Evolutionary conservation across 2,888 invertebrate species (phyloP), one percentile per base, ranked within the genome.

Genomic region (Drosophila greeni): DNA sequence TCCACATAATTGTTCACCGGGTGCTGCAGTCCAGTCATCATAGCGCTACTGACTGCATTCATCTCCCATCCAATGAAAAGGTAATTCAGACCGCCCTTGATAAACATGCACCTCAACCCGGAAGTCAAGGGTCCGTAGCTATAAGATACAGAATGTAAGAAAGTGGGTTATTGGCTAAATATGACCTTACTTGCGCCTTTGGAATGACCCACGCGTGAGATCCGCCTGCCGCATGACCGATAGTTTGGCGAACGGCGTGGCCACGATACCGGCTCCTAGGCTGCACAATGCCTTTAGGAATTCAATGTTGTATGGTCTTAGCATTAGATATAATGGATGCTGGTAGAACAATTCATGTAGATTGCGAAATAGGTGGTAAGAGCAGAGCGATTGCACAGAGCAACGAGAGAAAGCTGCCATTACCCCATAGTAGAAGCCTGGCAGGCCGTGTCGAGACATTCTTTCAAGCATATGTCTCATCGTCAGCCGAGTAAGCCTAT

Each of bases 231-330:
- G 52, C 0, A 67, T 45, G 11, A 67, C 23, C n/a, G 67, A 40
- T 5, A 58, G 34, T 12, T 72, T 72, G 20, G 57, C 72, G 2
- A 71, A 59, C 3, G 69, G 69, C 8, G 69, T 69, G 5, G 70
- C 18, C 2, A 64, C 2, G 1, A 70, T 12, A 1, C 69, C 70
- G 29, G 53, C 23, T 3, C 42, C 20, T 11, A 69, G 40, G 11
- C 70, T 64, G 26, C 70, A 33, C 2, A 70, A 0, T 1, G 57
- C 64, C 12, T 31, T 37, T 0, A 70, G 18, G 3, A 33, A 4
- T 0, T 9, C 18, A 0, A n/a, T 55, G 33, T 61, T 31, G 11
- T 12, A 61, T 14, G 51, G 51, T 7, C 29, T 9, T 1, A 68
- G 5, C 52, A 53, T 59, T 2, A 23, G 2, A 18, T 18, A 29